Evolutionary conservation across 1,140 invertebrate genomes (phyloP), one percentile per base, ranked within the genome.

Genomic region (Philaenus spumarius): DNA sequence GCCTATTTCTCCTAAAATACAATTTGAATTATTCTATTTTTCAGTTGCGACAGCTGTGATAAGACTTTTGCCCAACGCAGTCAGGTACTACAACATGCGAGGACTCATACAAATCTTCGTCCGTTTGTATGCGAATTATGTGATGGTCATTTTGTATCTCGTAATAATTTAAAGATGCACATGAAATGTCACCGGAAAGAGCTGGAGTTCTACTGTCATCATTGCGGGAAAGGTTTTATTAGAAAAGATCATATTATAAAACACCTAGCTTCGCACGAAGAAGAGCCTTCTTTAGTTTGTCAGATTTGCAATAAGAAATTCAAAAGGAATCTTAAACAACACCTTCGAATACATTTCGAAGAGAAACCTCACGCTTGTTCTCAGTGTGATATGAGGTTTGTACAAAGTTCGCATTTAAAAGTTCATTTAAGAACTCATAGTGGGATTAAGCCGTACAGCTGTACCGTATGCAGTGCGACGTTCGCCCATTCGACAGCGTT

Each of bases 221-320:
- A 66, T n/a, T 68, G 67, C 37, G 67, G 67, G 5, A 93, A 95
- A 75, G 81, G 84, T 47, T 82, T 95, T 66, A 74, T 86, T 2
- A 74, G 86, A 0, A 73, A 85, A 2, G 84, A 90, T 64, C 86
- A 86, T 0, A 71, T 93, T 54, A 83, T 83, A 59, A 86, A 89
- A 61, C 90, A 97, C 74, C 81, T 96, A 55, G 82, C 87, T 61
- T 65, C 61, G 48, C 67, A 68, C 40, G 82, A 82, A 37, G 92
- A 93, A 19, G 79, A 90, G 19, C 85, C 89, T 61, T 87, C 88
- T 2, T 92, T 93, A 64, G 78, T 87, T 34, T 97, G 94, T 72
- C 79, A 85, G 1, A 84, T 96, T 57, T 97, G 94, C 68, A 87
- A 92, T 60, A 94, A 76, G 30, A 66, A 64, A 14, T 74, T 74